Conservation (phyloP, 2,113 vertebrate genomes). For the Mastomys coucha region DNA sequence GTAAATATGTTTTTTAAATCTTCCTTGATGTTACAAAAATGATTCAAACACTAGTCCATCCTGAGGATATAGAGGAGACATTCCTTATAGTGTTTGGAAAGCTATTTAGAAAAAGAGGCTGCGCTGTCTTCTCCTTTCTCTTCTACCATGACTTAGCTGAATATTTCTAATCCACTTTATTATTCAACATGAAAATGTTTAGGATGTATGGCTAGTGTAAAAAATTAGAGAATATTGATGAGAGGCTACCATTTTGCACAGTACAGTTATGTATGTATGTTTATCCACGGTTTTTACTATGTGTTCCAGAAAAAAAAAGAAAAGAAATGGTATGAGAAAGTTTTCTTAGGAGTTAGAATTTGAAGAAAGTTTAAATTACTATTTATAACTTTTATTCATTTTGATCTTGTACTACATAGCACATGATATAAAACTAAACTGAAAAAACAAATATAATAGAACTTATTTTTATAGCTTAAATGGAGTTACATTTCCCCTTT, state of each 20-base stretch:
- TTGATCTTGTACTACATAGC: neutral
- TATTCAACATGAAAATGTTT: neutral
- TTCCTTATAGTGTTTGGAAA: constrained; percentile 26
- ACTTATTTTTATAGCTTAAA: neutral
- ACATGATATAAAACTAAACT: neutral
- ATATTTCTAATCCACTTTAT: constrained; percentile 21
- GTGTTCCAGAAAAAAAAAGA: neutral
- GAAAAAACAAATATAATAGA: neutral
- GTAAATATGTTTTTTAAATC: neutral
- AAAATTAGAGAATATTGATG: neutral
- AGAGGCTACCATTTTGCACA: neutral
- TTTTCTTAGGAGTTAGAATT: neutral
- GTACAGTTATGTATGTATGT: neutral
- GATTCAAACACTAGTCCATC: constrained; percentile 32
- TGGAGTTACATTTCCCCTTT: neutral
- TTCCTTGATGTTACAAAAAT: constrained; percentile 32
- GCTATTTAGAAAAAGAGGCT: neutral
- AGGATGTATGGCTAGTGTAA: neutral
- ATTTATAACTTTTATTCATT: neutral
- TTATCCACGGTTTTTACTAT: neutral
- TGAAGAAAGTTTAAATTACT: neutral
- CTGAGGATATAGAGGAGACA: neutral
- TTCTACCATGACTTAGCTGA: neutral
- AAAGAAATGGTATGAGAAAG: neutral
- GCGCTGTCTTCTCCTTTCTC: neutral